Percentiles rank a stretch among this genome's conserved stretches.
These are phyloP conservation scores for Paraescarpia echinospica DNA, from an alignment of 1,140 invertebrate species.

Conservation along the genomic window DNA sequence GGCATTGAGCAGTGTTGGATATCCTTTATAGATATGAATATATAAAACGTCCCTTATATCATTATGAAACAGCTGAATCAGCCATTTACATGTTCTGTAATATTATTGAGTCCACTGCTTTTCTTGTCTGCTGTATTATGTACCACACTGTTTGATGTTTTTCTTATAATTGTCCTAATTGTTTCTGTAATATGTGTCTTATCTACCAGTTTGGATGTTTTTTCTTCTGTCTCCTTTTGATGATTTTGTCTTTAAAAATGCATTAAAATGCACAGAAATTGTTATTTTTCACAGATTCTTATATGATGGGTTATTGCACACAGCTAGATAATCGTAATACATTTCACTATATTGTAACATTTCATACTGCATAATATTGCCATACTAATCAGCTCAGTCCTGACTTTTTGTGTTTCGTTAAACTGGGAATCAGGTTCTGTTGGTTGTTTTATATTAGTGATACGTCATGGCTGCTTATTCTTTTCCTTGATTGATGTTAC, in stretches of 20 bases:
- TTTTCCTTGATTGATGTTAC: too few relatives aligned
- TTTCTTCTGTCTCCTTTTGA: neutral
- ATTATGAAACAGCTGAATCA: too few relatives aligned
- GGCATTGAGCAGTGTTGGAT: too few relatives aligned
- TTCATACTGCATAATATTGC: neutral
- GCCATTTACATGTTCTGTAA: too few relatives aligned
- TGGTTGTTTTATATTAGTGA: neutral
- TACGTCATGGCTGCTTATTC: neutral
- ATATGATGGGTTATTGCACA: neutral
- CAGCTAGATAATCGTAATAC: neutral
- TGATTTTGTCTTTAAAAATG: neutral
- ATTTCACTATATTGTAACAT: neutral
- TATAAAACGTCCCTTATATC: too few relatives aligned
- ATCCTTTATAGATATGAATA: too few relatives aligned
- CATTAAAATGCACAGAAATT: neutral
- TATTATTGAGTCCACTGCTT: too few relatives aligned
- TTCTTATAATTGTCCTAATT: neutral
- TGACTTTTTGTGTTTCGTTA: neutral
- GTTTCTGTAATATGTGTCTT: neutral
- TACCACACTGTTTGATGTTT: too few relatives aligned
- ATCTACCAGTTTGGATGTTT: neutral
- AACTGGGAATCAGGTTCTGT: neutral
- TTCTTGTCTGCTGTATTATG: too few relatives aligned
- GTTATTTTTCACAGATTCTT: neutral
- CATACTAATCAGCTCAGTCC: neutral